A percentile compares a stretch with the other conserved stretches of the same genome.
Evolutionary conservation across 2,113 vertebrate species (phyloP).

Genomic region (Corvus cornix): DNA sequence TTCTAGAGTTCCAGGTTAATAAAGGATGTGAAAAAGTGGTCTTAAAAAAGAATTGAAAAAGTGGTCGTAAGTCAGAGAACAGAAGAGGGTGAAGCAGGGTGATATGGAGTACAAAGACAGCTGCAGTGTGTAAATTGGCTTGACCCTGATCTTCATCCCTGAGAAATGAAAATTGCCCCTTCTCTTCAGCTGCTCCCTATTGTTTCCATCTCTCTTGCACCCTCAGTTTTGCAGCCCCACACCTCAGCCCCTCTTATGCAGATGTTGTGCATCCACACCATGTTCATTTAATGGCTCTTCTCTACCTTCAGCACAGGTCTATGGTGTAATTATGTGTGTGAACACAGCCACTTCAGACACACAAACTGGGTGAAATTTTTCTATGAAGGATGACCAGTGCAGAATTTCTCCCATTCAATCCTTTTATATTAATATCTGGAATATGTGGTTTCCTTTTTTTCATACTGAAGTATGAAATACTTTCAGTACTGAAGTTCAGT

Average conservation of each 20-base stretch:
- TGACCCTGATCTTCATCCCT: background rate
- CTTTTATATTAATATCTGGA: background rate
- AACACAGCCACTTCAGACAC: background rate
- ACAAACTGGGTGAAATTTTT: background rate
- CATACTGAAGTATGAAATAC: background rate
- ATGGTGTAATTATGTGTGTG: too few relatives aligned
- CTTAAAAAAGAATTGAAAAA: background rate
- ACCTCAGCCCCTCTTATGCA: background rate
- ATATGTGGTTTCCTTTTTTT: background rate
- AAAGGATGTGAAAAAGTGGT: background rate
- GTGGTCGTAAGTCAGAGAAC: background rate
- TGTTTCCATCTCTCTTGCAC: background rate
- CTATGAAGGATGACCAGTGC: background rate
- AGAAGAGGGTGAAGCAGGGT: background rate
- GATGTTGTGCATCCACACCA: accelerated
- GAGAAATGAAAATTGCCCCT: background rate
- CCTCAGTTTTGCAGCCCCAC: background rate
- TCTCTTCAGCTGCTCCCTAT: background rate
- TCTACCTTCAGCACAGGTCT: background rate
- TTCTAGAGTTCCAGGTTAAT: background rate
- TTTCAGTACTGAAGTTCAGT: background rate
- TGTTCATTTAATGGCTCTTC: background rate
- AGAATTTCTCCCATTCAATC: background rate
- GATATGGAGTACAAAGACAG: background rate
- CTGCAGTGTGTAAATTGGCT: background rate